Evolutionary conservation across 2,113 vertebrate genomes (phyloP).

Genomic region (Cyrtonyx montezumae): DNA sequence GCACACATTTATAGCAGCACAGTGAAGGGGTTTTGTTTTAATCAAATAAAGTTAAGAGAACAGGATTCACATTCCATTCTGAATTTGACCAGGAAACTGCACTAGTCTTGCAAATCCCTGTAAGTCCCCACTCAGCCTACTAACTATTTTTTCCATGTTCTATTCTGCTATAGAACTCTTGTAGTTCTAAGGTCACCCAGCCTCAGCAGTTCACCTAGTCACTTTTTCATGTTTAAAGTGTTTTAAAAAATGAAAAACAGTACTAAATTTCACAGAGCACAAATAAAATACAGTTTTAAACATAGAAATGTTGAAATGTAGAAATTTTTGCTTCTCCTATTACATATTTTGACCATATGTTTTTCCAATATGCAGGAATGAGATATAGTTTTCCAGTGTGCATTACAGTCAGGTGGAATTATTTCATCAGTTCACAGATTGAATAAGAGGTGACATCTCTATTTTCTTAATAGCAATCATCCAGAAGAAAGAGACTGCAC

Average conservation of each 20-base stretch:
- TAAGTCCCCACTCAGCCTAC: not conserved
- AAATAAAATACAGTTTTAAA: not conserved
- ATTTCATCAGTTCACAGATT: not conserved
- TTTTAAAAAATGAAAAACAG: not conserved
- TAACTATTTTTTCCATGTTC: not conserved
- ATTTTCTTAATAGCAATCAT: not conserved
- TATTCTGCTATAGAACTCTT: not conserved
- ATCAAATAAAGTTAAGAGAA: not conserved
- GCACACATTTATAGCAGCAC: not conserved
- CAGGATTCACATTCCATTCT: not conserved
- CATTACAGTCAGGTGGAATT: not conserved
- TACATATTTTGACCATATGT: not conserved
- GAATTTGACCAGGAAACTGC: not conserved
- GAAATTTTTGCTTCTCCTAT: not conserved
- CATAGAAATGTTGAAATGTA: not conserved
- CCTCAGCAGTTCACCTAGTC: not conserved
- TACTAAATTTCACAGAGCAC: not conserved
- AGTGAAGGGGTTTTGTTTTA: not conserved
- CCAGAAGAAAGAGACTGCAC: not conserved
- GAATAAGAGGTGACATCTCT: not conserved
- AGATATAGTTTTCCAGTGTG: not conserved
- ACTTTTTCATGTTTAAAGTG: not conserved
- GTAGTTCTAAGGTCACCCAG: not conserved
- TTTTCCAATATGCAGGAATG: not conserved
- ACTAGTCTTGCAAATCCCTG: not conserved